Base-by-base conservation (phyloP, 2,888 invertebrate species). In the Tortricodes alternella region DNA sequence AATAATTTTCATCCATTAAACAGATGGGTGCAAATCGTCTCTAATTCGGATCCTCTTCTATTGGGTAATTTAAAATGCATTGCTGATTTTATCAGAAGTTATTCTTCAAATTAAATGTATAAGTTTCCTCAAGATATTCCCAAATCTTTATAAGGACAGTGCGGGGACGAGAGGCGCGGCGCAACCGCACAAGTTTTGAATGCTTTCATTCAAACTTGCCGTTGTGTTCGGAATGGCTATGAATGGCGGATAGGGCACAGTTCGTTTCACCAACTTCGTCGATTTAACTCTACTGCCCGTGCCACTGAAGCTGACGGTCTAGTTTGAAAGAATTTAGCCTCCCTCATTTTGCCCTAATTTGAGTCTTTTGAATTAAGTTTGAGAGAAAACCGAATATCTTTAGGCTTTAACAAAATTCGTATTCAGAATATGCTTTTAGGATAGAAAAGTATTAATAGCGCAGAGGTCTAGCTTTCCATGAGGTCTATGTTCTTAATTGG, bases 181-280 rank as follows among this genome's bases (percentile, higher is more conserved):
- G 50, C 37, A 62, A 65, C 70, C 70, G 76, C 71, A 66, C 60
- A 81, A 86, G 76, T 86, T 86, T 71, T 74, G 78, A 82, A 82
- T 78, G 81, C 74, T 77, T 81, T 76, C 77, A 81, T 85, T 84
- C 72, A 80, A 86, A 86, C 71, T 85, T 83, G 74, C 62, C 73
- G 71, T 69, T 59, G 64, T 65, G 70, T 68, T 68, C 69, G 65
- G 57, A 50, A 50, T 59, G 66, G 65, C 72, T 67, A 76, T 84
- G 78, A 87, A 85, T 81, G 76, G 78, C 67, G 71, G 73, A 72
- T 74, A n/a, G n/a, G 74, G 73, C 73, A 75, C 74, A 78, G 76
- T 80, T 80, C 72, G 72, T 72, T 73, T 73, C 64, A 57, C 68
- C 72, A 86, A 85, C 82, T 86, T 84, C 69, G 74, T 62, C 78